Conservation (phyloP, 2,113 vertebrate species). For the Anthoscopus minutus region DNA sequence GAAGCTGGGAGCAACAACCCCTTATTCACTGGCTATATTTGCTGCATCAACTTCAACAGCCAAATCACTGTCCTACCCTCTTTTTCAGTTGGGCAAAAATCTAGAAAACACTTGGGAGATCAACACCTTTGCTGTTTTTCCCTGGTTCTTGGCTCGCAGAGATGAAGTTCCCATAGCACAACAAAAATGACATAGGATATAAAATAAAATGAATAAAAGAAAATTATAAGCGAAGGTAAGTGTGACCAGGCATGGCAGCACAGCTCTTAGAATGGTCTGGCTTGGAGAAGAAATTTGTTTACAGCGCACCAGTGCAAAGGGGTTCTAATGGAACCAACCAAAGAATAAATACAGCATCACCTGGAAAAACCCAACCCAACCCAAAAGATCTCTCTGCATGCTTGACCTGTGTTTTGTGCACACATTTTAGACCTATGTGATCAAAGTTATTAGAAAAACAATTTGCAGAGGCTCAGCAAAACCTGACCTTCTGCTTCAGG, state of each 20-base stretch:
- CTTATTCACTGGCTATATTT: background rate
- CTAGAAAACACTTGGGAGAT: background rate
- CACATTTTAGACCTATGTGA: background rate
- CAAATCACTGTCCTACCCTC: too few relatives aligned
- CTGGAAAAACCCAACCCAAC: background rate
- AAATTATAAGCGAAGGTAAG: too few relatives aligned
- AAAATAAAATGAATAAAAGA: too few relatives aligned
- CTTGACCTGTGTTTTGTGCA: background rate
- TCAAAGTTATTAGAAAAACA: background rate
- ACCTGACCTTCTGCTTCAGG: background rate
- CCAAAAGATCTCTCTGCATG: background rate
- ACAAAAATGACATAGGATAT: background rate
- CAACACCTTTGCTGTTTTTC: background rate
- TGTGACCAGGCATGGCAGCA: background rate
- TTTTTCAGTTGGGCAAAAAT: background rate
- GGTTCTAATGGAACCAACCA: background rate
- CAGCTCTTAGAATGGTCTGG: background rate
- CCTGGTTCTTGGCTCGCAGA: background rate
- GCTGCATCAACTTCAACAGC: background rate
- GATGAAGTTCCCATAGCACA: background rate
- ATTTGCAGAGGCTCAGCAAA: background rate
- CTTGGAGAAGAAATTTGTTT: background rate
- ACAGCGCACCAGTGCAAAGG: background rate
- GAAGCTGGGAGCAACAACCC: background rate
- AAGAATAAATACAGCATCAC: background rate